These are phyloP conservation scores for Probaryconus sp. DNA, from an alignment of 1,140 invertebrate species.

Conservation along the genomic window DNA sequence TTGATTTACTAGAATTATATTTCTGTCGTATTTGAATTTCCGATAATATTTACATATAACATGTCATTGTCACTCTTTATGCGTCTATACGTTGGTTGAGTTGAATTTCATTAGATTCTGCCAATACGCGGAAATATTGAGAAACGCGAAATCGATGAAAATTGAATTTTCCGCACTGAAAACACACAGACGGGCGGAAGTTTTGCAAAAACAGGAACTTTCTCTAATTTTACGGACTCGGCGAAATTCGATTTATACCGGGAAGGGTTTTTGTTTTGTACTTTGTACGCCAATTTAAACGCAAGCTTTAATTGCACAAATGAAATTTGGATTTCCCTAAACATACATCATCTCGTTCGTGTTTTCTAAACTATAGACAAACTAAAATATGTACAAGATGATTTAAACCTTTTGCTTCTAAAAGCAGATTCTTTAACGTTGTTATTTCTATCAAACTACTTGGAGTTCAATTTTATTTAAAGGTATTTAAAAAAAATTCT, in stretches of 20 bases:
- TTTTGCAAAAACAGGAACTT: slow-evolving; percentile 17
- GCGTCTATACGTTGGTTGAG: neutral
- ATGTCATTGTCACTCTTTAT: slow-evolving; percentile 15
- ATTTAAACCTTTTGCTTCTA: no score
- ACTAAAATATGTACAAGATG: no score
- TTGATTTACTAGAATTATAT: slow-evolving; percentile 1
- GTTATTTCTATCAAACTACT: no score
- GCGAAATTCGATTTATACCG: slow-evolving; percentile 9
- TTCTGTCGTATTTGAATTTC: slow-evolving; percentile 7
- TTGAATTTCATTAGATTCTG: slow-evolving; percentile 19
- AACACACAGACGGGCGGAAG: neutral
- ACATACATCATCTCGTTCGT: neutral
- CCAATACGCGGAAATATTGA: slow-evolving; percentile 10
- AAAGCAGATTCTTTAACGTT: no score
- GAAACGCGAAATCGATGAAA: slow-evolving; percentile 10
- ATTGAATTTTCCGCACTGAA: slow-evolving; percentile 5
- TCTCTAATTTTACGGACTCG: slow-evolving; percentile 5
- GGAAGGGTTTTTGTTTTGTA: neutral
- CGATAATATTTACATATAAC: slow-evolving; percentile 13
- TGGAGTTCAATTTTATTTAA: no score
- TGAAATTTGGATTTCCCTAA: slow-evolving; percentile 9
- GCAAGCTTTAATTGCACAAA: neutral
- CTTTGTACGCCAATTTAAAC: neutral
- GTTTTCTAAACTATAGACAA: neutral
- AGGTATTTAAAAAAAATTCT: neutral